Evolutionary conservation across 2,888 invertebrate genomes (phyloP).

Genomic region (Seladonia tumulorum): DNA sequence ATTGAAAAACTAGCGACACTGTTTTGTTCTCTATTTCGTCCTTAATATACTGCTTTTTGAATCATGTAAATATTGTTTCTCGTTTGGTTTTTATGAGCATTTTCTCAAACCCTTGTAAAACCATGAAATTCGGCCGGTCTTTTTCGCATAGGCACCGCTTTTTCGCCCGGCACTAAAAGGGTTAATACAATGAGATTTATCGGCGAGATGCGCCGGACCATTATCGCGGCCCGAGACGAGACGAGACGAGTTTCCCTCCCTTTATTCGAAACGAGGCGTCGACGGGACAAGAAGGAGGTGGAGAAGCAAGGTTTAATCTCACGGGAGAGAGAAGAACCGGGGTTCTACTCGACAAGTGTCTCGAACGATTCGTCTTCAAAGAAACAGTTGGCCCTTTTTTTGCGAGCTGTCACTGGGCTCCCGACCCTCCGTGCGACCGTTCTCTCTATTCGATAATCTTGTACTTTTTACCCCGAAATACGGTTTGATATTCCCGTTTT

Average conservation of each 20-base stretch:
- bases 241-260: constrained; percentile 60
- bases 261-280: constrained; percentile 51
- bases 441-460: constrained; percentile 31
- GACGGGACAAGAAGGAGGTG: constrained; percentile 57
- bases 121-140: too few species aligned
- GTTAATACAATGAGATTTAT: constrained; percentile 73
- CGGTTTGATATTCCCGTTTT: constrained; percentile 33
- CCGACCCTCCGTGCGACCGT: constrained; percentile 35
- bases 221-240: constrained; percentile 61
- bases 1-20: too few species aligned
- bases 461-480: constrained; percentile 22
- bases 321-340: too few species aligned
- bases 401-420: constrained; percentile 53
- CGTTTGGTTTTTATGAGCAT: too few species aligned
- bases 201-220: constrained; percentile 66
- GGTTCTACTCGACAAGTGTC: constrained; percentile 71
- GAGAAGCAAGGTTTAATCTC: constrained; percentile 68
- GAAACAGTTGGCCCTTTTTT: constrained; percentile 71
- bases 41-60: too few species aligned
- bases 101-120: too few species aligned
- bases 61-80: too few species aligned
- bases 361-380: constrained; percentile 73
- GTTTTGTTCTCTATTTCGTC: too few species aligned
- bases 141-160: too few species aligned
- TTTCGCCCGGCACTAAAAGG: too few species aligned